Percentiles rank a stretch among this genome's conserved stretches.
Evolutionary conservation across 2,113 vertebrate species (phyloP).

Genomic region (Apteryx mantelli): DNA sequence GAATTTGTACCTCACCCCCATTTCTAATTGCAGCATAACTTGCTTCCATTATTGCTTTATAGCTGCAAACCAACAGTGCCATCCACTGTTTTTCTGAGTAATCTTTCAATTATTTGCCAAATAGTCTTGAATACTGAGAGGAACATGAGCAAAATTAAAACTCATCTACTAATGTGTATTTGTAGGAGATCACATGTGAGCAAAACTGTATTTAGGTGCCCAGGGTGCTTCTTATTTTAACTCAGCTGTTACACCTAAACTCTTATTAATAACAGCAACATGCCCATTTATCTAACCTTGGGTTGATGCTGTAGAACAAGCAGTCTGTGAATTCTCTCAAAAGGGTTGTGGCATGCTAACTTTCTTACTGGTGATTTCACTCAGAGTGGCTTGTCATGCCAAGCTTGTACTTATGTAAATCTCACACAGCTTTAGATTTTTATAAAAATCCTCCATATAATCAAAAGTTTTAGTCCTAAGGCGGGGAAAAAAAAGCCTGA

Average conservation of each 20-base stretch:
- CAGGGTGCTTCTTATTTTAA: neutral
- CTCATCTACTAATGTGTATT: neutral
- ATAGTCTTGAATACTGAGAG: neutral
- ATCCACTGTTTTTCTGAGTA: slow-evolving; percentile 69
- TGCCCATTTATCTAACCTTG: neutral
- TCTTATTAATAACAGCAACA: neutral
- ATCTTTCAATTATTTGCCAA: slow-evolving; percentile 55
- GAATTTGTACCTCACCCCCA: neutral
- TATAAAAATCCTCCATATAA: slow-evolving; percentile 5
- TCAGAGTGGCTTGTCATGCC: neutral
- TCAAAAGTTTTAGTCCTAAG: neutral
- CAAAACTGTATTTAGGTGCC: neutral
- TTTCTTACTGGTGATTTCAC: neutral
- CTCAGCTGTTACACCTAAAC: neutral
- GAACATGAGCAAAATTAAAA: neutral
- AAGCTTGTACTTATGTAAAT: neutral
- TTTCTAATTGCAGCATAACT: slow-evolving; percentile 12
- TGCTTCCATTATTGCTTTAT: slow-evolving; percentile 35
- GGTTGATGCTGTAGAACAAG: neutral
- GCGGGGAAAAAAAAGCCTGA: neutral
- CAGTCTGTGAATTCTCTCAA: neutral
- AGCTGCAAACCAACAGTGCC: slow-evolving; percentile 73
- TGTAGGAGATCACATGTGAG: neutral
- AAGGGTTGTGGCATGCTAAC: neutral
- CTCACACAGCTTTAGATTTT: neutral